Evolutionary conservation across 2,797 vertebrate species (phyloP).

Genomic region (Hirundo rustica): DNA sequence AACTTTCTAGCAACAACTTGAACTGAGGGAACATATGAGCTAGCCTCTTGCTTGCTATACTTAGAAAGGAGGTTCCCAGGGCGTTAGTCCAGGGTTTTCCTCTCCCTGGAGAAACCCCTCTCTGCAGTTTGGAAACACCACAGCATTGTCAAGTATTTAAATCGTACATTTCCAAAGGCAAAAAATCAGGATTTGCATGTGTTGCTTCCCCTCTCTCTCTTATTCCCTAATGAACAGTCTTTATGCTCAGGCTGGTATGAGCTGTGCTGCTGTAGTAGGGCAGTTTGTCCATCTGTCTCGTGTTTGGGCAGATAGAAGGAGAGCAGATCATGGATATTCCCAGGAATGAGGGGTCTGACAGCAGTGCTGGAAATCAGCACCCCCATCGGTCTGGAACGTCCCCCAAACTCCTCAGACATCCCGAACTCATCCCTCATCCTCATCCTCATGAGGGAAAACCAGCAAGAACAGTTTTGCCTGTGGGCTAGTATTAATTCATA

Average conservation of each 20-base stretch:
- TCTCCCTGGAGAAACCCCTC: not conserved
- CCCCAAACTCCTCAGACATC: not conserved
- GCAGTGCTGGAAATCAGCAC: not conserved
- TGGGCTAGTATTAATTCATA: not conserved
- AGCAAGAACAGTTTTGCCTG: not conserved
- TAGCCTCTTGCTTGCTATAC: not conserved
- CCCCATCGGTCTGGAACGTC: not conserved
- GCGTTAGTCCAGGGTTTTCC: no score
- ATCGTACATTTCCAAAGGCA: not conserved
- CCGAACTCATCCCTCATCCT: not conserved
- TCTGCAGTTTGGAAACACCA: not conserved
- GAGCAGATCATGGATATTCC: not conserved
- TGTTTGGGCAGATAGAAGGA: not conserved
- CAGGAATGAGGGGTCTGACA: not conserved
- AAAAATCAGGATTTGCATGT: not conserved
- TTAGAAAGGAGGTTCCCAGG: not conserved
- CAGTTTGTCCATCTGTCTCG: not conserved
- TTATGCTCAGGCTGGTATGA: rapidly evolving
- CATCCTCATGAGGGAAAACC: not conserved
- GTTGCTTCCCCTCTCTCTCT: not conserved
- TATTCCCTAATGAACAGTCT: not conserved
- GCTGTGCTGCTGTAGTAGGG: not conserved
- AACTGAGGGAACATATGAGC: not conserved
- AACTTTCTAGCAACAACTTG: not conserved
- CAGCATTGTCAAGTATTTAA: not conserved